phyloP scores from a whole-genome alignment of 2,888 invertebrate genomes.

The Eupsilia transversa region DNA sequence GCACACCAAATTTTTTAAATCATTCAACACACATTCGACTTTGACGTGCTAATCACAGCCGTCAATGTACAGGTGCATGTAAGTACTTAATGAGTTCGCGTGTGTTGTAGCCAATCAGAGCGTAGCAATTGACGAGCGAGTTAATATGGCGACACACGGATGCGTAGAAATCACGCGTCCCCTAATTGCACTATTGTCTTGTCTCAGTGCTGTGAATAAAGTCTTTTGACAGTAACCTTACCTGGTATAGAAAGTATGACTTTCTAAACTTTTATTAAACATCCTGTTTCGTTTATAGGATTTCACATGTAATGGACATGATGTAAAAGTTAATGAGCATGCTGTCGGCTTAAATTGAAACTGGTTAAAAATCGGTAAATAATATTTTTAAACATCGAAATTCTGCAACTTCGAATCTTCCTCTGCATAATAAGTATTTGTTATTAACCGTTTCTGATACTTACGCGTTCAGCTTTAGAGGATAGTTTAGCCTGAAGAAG shows the following conservation, averaged over 20 bases:
- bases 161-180: constrained; percentile 25
- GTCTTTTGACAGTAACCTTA: constrained; percentile 27
- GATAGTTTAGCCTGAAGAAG: constrained; percentile 92
- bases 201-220: constrained; percentile 33
- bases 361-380: background rate
- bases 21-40: constrained; percentile 30
- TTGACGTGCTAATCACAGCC: constrained; percentile 36
- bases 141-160: constrained; percentile 45
- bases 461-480: constrained; percentile 87
- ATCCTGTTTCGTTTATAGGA: background rate
- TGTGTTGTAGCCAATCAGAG: constrained; percentile 59
- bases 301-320: background rate
- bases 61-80: constrained; percentile 27
- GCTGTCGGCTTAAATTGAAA: background rate
- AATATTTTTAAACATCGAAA: background rate
- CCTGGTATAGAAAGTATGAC: constrained; percentile 3
- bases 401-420: background rate
- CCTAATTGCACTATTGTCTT: constrained; percentile 44
- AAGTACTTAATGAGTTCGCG: constrained; percentile 31
- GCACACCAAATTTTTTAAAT: constrained; percentile 18
- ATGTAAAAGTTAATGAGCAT: background rate
- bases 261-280: constrained; percentile 18
- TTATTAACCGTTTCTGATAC: constrained; percentile 60
- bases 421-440: background rate
- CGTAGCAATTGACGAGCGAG: constrained; percentile 47